Conservation (phyloP, 2,113 vertebrate species). For the Peromyscus leucopus region DNA sequence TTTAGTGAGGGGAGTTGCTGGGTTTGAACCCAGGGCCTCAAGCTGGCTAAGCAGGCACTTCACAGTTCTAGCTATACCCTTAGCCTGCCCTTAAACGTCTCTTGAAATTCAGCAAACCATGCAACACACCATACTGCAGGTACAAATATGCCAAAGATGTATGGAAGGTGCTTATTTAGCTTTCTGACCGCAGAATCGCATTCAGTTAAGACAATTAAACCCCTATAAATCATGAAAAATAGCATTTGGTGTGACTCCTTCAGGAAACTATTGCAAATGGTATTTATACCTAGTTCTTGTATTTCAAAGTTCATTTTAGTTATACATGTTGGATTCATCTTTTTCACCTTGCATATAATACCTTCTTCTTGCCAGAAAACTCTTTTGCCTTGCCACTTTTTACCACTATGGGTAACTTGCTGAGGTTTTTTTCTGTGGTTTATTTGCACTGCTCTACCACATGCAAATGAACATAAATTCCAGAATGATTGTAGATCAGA, state of each 20-base stretch:
- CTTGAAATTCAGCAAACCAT: not conserved
- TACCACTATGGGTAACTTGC: not conserved
- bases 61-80: not conserved
- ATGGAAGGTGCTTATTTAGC: not conserved
- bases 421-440: not conserved
- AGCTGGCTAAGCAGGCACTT: not conserved
- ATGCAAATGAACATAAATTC: not conserved
- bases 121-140: not conserved
- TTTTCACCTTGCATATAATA: not conserved
- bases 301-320: slow-evolving; percentile 28
- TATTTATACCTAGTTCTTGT: not conserved
- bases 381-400: not conserved
- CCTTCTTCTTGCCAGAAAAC: not conserved
- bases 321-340: not conserved
- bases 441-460: not conserved
- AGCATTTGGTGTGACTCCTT: not conserved
- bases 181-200: not conserved
- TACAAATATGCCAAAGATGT: not conserved
- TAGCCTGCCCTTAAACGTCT: not conserved
- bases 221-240: not conserved
- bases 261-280: not conserved
- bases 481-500: not conserved
- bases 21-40: not conserved
- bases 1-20: too few relatives aligned
- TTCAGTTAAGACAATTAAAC: slow-evolving; percentile 34